Percentiles rank a stretch among this genome's conserved stretches.
Conservation (phyloP, 1,140 invertebrate genomes). For the Neocloeon triangulifer region DNA sequence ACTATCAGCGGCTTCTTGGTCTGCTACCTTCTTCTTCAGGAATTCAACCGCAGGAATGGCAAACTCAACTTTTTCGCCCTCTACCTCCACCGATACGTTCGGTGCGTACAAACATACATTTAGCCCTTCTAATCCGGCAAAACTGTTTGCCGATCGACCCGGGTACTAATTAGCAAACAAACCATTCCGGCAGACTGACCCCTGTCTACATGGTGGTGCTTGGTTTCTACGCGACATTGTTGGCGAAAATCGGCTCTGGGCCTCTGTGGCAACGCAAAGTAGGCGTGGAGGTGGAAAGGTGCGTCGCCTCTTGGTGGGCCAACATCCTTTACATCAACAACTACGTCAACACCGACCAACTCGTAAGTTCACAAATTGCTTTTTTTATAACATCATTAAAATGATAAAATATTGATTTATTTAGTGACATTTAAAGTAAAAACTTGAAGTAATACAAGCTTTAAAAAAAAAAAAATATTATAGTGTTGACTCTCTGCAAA, state of each 20-base stretch:
- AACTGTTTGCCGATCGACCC: too few relatives aligned
- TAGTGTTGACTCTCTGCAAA: too few relatives aligned
- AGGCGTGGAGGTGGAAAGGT: slow-evolving; percentile 33
- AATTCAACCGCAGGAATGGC: slow-evolving; percentile 10
- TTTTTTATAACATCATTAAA: too few relatives aligned
- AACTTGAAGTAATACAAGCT: too few relatives aligned
- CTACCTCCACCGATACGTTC: slow-evolving; percentile 11
- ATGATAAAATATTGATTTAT: too few relatives aligned
- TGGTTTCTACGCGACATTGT: slow-evolving; percentile 41
- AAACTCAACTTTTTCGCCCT: slow-evolving; percentile 10
- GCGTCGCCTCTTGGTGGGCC: slow-evolving; percentile 55
- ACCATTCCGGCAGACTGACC: slow-evolving; percentile 32
- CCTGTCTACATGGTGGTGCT: slow-evolving; percentile 42
- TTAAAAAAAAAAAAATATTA: too few relatives aligned
- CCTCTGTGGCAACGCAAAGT: slow-evolving; percentile 39
- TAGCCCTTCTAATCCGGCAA: slow-evolving; percentile 5
- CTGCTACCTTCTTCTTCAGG: slow-evolving; percentile 10
- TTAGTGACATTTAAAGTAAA: too few relatives aligned
- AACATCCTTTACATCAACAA: slow-evolving; percentile 73
- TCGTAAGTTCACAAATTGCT: slow-evolving; percentile 24
- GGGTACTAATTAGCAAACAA: too few relatives aligned
- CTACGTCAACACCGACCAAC: slow-evolving; percentile 37
- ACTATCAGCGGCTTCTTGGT: slow-evolving; percentile 13
- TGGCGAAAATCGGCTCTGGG: slow-evolving; percentile 34
- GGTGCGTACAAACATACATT: slow-evolving; percentile 9